phyloP scores from a whole-genome alignment of 2,888 invertebrate species.

The Scaptomyza caliginosa region DNA sequence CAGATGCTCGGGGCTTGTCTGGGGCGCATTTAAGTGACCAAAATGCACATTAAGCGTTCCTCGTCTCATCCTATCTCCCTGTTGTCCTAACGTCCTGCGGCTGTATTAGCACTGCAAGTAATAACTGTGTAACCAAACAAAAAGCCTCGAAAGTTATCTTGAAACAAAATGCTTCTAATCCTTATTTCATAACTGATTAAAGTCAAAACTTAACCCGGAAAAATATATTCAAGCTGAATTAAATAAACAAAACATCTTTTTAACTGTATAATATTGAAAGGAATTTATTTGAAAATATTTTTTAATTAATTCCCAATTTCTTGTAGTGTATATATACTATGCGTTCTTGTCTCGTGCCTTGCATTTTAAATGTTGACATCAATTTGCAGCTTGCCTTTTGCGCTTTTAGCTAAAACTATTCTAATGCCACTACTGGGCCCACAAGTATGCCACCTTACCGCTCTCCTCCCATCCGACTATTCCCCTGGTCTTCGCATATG shows the following conservation, averaged over 20 bases:
- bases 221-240: no score
- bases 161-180: no score
- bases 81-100: constrained; percentile 21
- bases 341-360: constrained; percentile 49
- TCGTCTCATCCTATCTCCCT: constrained; percentile 26
- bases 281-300: not conserved
- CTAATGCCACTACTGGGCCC: constrained; percentile 45
- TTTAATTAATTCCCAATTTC: not conserved
- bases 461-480: not conserved
- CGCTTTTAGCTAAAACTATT: constrained; percentile 66
- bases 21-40: constrained; percentile 69
- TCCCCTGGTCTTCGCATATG: not conserved
- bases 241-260: no score
- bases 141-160: not conserved
- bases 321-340: not conserved
- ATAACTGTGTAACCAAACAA: not conserved
- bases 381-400: constrained; percentile 63
- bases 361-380: constrained; percentile 70
- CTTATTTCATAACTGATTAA: no score
- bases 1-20: constrained; percentile 38
- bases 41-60: constrained; percentile 69
- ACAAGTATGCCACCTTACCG: not conserved
- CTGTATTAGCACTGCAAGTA: constrained; percentile 8
- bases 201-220: no score
- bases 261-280: no score